Evolutionary conservation across 2,888 invertebrate species (phyloP).

Genomic region (Rhamphomyia laevipes): DNA sequence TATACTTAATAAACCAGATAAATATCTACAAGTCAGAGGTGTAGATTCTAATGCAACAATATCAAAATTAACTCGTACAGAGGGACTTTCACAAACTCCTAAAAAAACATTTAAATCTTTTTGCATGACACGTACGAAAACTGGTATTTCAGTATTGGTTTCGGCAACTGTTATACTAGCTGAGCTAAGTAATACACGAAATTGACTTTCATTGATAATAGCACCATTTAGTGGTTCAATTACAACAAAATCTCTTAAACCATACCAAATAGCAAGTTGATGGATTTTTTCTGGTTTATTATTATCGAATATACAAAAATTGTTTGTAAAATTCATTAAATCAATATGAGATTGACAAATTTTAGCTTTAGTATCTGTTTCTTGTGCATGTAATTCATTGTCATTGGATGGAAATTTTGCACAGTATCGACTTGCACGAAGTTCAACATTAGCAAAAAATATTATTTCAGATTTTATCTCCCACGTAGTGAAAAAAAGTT

Average conservation of each 20-base stretch:
- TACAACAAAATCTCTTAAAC: constrained; percentile 70
- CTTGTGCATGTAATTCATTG: constrained; percentile 22
- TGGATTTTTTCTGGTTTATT: constrained; percentile 40
- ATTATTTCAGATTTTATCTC: constrained; percentile 42
- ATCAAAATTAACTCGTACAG: constrained; percentile 72
- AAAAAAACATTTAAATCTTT: constrained; percentile 58
- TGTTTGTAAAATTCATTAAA: constrained; percentile 45
- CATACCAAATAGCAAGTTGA: constrained; percentile 62
- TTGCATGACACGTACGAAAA: constrained; percentile 83
- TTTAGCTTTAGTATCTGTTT: background rate
- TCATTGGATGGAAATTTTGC: constrained; percentile 27
- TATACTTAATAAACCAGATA: constrained; percentile 70
- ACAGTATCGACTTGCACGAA: constrained; percentile 33
- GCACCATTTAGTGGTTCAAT: constrained; percentile 50
- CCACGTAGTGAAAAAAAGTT: constrained; percentile 43
- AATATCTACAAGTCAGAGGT: constrained; percentile 69
- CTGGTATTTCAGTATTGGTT: constrained; percentile 66
- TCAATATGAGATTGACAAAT: constrained; percentile 28
- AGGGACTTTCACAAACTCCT: constrained; percentile 68
- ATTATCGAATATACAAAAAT: constrained; percentile 44
- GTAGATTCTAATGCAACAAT: constrained; percentile 75
- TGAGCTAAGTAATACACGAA: constrained; percentile 70
- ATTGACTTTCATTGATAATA: constrained; percentile 55
- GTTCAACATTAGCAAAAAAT: constrained; percentile 44
- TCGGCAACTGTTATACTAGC: constrained; percentile 72